These are phyloP conservation scores for Papilio dardanus DNA, from an alignment of 1,140 invertebrate species.

Conservation along the genomic window DNA sequence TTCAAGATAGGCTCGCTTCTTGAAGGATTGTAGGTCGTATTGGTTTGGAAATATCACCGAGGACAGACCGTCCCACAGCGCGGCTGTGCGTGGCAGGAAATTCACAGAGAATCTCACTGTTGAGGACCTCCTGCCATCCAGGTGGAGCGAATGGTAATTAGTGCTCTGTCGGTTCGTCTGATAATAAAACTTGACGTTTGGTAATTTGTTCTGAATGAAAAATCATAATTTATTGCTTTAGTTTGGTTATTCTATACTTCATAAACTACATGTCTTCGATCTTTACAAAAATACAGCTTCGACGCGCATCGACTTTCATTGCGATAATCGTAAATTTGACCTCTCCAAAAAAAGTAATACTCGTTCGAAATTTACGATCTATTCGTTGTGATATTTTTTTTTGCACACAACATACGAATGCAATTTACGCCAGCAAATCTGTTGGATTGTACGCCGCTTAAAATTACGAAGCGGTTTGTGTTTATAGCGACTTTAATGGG, in stretches of 20 bases:
- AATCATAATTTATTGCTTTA: background rate
- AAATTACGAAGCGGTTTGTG: constrained; percentile 29
- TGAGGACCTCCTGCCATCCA: no score
- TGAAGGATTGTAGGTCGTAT: no score
- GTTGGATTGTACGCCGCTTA: constrained; percentile 18
- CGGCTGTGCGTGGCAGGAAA: no score
- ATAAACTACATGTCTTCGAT: background rate
- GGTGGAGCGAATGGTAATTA: no score
- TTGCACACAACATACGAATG: constrained; percentile 25
- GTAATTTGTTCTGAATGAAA: background rate
- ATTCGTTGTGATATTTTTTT: constrained; percentile 26
- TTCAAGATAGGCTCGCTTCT: no score
- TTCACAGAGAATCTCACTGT: no score
- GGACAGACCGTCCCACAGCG: no score
- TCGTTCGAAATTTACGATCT: constrained; percentile 33
- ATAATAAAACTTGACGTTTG: no score
- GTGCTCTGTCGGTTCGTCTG: no score
- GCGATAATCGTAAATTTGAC: constrained; percentile 29
- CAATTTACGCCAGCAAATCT: constrained; percentile 31
- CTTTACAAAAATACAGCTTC: background rate
- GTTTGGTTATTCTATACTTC: background rate
- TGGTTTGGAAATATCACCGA: no score
- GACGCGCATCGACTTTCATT: constrained; percentile 20
- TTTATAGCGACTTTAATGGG: constrained; percentile 21
- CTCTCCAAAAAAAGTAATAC: constrained; percentile 16